These are phyloP conservation scores for Lottia scabra DNA, from an alignment of 2,888 invertebrate genomes.

Conservation along the genomic window DNA sequence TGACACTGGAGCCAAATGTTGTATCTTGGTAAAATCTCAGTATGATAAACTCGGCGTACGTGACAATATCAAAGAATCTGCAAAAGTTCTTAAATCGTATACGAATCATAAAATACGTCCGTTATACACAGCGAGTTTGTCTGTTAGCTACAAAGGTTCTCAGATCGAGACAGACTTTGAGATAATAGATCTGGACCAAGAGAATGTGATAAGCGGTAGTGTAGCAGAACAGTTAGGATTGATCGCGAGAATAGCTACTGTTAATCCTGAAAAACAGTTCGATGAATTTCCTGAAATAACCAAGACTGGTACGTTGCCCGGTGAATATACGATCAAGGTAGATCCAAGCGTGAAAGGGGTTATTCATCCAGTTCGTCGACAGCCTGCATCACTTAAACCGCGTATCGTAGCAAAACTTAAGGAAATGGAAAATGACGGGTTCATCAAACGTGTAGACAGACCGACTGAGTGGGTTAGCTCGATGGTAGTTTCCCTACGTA, in stretches of 20 bases:
- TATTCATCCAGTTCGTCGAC: conserved; percentile 25
- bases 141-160: too few relatives aligned
- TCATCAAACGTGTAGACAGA: conserved; percentile 30
- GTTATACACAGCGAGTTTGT: too few relatives aligned
- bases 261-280: background rate
- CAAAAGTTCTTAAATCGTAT: too few relatives aligned
- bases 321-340: conserved; percentile 28
- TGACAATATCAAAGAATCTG: too few relatives aligned
- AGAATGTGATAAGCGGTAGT: conserved; percentile 21
- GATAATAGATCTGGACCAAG: conserved; percentile 16
- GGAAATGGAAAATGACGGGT: conserved; percentile 38
- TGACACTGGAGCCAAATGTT: too few relatives aligned
- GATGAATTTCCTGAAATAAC: conserved; percentile 14
- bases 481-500: conserved; percentile 33
- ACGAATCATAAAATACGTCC: too few relatives aligned
- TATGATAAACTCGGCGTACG: too few relatives aligned
- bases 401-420: conserved; percentile 31
- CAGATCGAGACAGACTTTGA: too few relatives aligned
- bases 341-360: conserved; percentile 24
- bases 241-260: conserved; percentile 10
- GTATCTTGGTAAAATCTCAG: too few relatives aligned
- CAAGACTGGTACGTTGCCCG: conserved; percentile 30
- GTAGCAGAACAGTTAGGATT: conserved; percentile 17
- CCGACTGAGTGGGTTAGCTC: conserved; percentile 45
- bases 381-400: conserved; percentile 23